Base-by-base conservation (phyloP, 2,113 vertebrate species). In the Aix galericulata region DNA sequence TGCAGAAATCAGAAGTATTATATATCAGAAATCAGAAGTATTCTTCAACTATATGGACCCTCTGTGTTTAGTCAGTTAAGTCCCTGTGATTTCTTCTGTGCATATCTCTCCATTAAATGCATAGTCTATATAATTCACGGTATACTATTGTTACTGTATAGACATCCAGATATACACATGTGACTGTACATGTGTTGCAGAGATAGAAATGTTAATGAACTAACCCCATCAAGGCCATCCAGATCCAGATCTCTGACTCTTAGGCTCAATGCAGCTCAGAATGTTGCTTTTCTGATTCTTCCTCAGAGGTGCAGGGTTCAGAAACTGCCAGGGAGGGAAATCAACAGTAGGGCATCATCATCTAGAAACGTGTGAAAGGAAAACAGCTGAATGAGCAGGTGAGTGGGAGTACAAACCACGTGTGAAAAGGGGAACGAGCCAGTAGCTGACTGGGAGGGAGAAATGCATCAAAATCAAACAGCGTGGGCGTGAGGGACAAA, bases 81-180 rank as follows among this genome's bases (percentile, higher is more conserved):
- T 32, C 44, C 44, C 74, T 64, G 71, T 55, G 50, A 85, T 77
- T 66, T 89, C 63, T 59, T 17, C 17, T 13, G 50, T 53, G 63
- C 7, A 27, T 68, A 60, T 46, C 6, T 78, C 66, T 64, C 46
- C 20, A 36, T 13, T 82, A 66, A 79, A 92, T 68, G 31, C 9
- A 26, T 9, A 62, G n/a, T 4, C 50, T 34, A 10, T 1, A 4
- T 48, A 75, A 64, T 14, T 48, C 34, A 21, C 32, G 23, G 17
- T n/a, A 53, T 0, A 3, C 32, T 38, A 31, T 6, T 58, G 22
- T 60, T 62, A 53, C 32, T 58, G 6, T 34, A 1, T 2, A 31
- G 38, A 26, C 15, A 58, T 5, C 6, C 26, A 15, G 22, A 59
- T 59, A 59, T 9, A 46, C 8, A 15, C 11, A 42, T 26, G 40